These are phyloP conservation scores for Rhinophrynus dorsalis DNA, from an alignment of 2,797 vertebrate genomes.

Conservation along the genomic window DNA sequence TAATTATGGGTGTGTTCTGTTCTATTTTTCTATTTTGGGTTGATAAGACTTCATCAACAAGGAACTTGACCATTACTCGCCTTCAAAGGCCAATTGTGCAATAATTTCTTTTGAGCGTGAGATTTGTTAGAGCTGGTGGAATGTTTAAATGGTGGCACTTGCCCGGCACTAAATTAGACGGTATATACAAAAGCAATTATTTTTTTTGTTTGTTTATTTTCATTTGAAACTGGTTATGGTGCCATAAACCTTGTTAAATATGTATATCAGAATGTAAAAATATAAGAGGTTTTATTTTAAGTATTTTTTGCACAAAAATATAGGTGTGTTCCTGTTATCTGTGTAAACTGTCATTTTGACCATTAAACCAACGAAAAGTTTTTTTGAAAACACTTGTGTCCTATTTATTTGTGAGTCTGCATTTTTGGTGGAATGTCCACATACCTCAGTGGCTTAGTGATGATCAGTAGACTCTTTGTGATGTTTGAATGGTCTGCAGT, in stretches of 20 bases:
- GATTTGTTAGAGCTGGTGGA: slow-evolving; percentile 72
- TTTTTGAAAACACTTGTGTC: slow-evolving; percentile 62
- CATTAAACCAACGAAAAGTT: slow-evolving; percentile 69
- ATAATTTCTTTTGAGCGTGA: slow-evolving; percentile 83
- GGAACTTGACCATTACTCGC: slow-evolving; percentile 80
- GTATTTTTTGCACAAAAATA: slow-evolving; percentile 75
- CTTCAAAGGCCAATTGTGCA: slow-evolving; percentile 91
- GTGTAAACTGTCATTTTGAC: slow-evolving; percentile 71
- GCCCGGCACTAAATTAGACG: slow-evolving; percentile 66
- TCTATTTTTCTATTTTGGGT: slow-evolving; percentile 84
- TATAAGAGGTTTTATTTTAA: slow-evolving; percentile 78
- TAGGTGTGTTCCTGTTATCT: slow-evolving; percentile 74
- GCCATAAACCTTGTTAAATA: slow-evolving; percentile 82
- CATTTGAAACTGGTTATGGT: slow-evolving; percentile 73
- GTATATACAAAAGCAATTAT: slow-evolving; percentile 64
- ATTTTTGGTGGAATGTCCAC: too few relatives aligned
- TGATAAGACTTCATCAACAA: slow-evolving; percentile 65
- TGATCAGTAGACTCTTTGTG: too few relatives aligned
- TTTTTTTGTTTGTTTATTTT: slow-evolving; percentile 61
- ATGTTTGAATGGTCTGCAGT: too few relatives aligned
- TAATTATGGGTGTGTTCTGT: slow-evolving; percentile 82
- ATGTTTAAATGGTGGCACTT: slow-evolving; percentile 58
- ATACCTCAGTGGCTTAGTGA: too few relatives aligned
- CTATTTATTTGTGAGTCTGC: slow-evolving; percentile 45
- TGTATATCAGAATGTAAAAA: slow-evolving; percentile 77